Base-by-base conservation (phyloP, 2,797 vertebrate species). In the Geotrypetes seraphini region DNA sequence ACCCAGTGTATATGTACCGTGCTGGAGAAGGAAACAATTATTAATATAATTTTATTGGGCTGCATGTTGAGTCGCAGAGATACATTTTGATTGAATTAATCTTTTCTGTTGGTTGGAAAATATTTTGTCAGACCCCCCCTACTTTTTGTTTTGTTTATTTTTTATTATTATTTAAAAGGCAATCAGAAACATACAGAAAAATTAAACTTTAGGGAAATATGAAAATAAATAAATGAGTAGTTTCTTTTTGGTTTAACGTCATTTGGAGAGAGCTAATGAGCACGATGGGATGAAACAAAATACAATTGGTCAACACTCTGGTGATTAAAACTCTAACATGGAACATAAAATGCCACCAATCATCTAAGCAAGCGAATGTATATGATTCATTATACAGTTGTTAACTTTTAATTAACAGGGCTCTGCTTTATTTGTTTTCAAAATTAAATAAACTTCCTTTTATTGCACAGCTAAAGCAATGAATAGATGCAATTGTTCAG, bases 21-120 rank as follows among this genome's bases (percentile, higher is more conserved):
- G 42, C 53, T 57, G 42, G 62, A 56, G 79, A 79, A 84, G 79
- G 78, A 81, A 79, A 75, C 68, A 76, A 81, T 71, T n/a, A n/a
- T n/a, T n/a, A n/a, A n/a, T n/a, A n/a, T n/a, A n/a, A n/a, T n/a
- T n/a, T n/a, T n/a, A n/a, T n/a, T n/a, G n/a, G n/a, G n/a, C n/a
- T n/a, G n/a, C n/a, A n/a, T n/a, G n/a, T n/a, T n/a, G n/a, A n/a
- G n/a, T n/a, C n/a, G n/a, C n/a, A n/a, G n/a, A n/a, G n/a, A n/a
- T n/a, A n/a, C n/a, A n/a, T n/a, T n/a, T n/a, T n/a, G n/a, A n/a
- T n/a, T n/a, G n/a, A n/a, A n/a, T n/a, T n/a, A n/a, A n/a, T n/a
- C n/a, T n/a, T n/a, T n/a, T n/a, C n/a, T n/a, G n/a, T n/a, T n/a
- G n/a, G n/a, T n/a, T n/a, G n/a, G n/a, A n/a, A n/a, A n/a, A n/a